phyloP scores from a whole-genome alignment of 23 tunicate species.

The Ciona savignyi region DNA sequence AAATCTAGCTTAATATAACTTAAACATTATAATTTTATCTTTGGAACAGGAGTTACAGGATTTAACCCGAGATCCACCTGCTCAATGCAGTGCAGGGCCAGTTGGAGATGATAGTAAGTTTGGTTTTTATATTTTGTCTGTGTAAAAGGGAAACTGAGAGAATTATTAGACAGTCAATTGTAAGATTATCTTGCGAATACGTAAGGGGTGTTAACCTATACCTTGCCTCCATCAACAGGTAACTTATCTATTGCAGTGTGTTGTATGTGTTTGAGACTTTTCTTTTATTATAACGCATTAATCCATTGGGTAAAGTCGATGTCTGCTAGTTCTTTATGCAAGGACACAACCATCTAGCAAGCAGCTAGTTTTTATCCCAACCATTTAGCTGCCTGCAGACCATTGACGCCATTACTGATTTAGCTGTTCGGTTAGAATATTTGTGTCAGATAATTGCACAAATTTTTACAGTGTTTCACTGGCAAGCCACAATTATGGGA shows the following conservation, averaged over 20 bases:
- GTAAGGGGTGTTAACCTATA: too few relatives aligned
- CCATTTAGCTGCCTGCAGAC: not conserved
- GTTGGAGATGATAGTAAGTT: constrained; percentile 90
- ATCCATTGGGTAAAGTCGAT: not conserved
- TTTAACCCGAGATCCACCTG: constrained; percentile 62
- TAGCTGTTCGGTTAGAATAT: not conserved
- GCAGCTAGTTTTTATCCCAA: not conserved
- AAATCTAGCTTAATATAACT: not conserved
- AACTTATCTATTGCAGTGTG: too few relatives aligned
- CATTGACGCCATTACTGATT: too few relatives aligned
- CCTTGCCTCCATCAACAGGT: too few relatives aligned
- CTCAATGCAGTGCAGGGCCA: constrained; percentile 94
- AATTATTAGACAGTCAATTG: too few relatives aligned
- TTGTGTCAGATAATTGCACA: not conserved
- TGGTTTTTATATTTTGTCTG: too few relatives aligned
- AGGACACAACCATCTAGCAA: not conserved
- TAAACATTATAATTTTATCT: not conserved
- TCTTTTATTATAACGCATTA: too few relatives aligned
- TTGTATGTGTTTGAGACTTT: not conserved
- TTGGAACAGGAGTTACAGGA: constrained; percentile 54
- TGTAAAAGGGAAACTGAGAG: too few relatives aligned
- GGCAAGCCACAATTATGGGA: constrained; percentile 96
- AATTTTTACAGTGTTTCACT: constrained; percentile 61
- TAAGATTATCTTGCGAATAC: too few relatives aligned
- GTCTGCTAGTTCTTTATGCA: not conserved